Base-by-base conservation (phyloP, 2,888 invertebrate species). In the Creontiades dilutus region DNA sequence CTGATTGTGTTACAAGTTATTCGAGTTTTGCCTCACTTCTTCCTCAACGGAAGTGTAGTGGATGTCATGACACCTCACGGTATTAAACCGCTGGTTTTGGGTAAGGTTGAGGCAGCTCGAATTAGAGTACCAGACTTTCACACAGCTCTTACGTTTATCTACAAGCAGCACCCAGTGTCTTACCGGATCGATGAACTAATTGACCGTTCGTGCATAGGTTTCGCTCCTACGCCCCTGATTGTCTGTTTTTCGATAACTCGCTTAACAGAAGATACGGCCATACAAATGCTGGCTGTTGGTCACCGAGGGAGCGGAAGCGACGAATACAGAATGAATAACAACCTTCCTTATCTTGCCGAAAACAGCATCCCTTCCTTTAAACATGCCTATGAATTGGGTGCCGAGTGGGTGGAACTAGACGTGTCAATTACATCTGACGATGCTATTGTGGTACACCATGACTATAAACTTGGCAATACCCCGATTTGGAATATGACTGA, bases 401-500 rank as follows among this genome's bases (percentile, higher is more conserved):
- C 61, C 16, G 11, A 52, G 2, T 85, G 85, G 85, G 85, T 85
- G 48, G 85, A 85, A 37, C 9, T 27, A 14, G 85, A 85, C 57
- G 11, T 85, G 19, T 37, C 37, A n/a, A 86, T 86, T 12, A 86
- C 86, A 48, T 86, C 86, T 1, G 86, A 86, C 86, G 47, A 75
- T 13, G 47, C 16, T 13, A 75, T 86, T 23, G 86, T 86, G 19
- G 47, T 86, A 11, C n/a, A 46, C 47, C 86, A 86, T 47, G 46
- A 86, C 23, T 86, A n/a, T 13, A 75, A 48, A 48, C 19, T 86
- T 37, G 23, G 46, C 23, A 47, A 47, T 0, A 75, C 75, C 47
- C 86, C 86, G 19, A 27, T 86, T 23, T 86, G 86, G 86, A 75
- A 86, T 16, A 86, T 86, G 86, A 86, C 86, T 11, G 16, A 14